A percentile compares a stretch with the other conserved stretches of the same genome.
These are phyloP conservation scores for Terebella lapidaria DNA, from an alignment of 2,888 invertebrate species.

Conservation along the genomic window DNA sequence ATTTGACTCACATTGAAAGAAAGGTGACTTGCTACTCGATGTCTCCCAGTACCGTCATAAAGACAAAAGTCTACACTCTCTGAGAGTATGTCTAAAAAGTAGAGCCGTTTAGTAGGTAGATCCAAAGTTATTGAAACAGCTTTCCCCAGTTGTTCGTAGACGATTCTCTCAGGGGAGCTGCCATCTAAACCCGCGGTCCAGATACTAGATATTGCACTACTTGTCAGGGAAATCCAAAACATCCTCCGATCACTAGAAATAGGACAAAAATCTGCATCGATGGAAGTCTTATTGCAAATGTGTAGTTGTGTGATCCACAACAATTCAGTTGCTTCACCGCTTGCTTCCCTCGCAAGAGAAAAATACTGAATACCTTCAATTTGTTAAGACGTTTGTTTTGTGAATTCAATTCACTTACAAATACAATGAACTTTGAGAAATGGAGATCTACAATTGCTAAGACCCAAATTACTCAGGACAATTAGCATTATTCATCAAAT, in stretches of 20 bases:
- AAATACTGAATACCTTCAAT: too few relatives aligned
- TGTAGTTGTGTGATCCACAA: too few relatives aligned
- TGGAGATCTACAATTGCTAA: too few relatives aligned
- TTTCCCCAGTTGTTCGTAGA: slow-evolving; percentile 94
- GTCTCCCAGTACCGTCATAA: slow-evolving; percentile 86
- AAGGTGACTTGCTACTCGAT: too few relatives aligned
- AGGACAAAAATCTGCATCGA: slow-evolving; percentile 3
- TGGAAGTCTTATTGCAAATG: too few relatives aligned
- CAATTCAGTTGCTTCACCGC: too few relatives aligned
- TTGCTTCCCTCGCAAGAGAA: too few relatives aligned
- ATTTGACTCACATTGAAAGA: slow-evolving; percentile 48
- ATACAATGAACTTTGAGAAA: too few relatives aligned
- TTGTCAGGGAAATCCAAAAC: slow-evolving; percentile 98
- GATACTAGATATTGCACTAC: slow-evolving; percentile 90
- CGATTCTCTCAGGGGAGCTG: slow-evolving; percentile 73
- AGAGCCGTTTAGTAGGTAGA: slow-evolving; percentile 84
- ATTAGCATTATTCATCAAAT: too few relatives aligned
- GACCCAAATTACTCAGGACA: too few relatives aligned
- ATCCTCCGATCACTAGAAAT: slow-evolving; percentile 67
- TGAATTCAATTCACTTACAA: too few relatives aligned
- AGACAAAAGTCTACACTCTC: slow-evolving; percentile 97
- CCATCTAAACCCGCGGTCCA: slow-evolving; percentile 97
- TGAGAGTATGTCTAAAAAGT: slow-evolving; percentile 94
- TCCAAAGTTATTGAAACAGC: slow-evolving; percentile 96
- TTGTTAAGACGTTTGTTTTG: too few relatives aligned